Evolutionary conservation across 2,797 vertebrate species (phyloP).

Genomic region (Parauchenoglanis punctatus): DNA sequence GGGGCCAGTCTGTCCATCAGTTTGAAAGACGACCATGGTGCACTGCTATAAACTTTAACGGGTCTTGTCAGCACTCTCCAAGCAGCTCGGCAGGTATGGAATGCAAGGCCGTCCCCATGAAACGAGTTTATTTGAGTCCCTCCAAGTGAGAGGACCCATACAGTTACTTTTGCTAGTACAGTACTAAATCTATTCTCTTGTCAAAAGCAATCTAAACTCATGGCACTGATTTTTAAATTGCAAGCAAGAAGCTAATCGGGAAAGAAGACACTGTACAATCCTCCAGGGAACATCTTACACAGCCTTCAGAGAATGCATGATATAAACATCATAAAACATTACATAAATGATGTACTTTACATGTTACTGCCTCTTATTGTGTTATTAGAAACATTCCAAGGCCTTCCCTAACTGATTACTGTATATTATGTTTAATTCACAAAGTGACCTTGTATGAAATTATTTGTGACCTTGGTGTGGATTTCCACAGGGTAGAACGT

Average conservation of each 20-base stretch:
- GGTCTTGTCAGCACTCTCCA: constrained; percentile 72
- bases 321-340: constrained; percentile 48
- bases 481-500: constrained; percentile 33
- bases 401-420: constrained; percentile 65
- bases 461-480: constrained; percentile 33
- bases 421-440: constrained; percentile 68
- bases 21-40: constrained; percentile 73
- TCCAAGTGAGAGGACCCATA: constrained; percentile 31
- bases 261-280: constrained; percentile 60
- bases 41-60: constrained; percentile 79
- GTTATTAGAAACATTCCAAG: constrained; percentile 13
- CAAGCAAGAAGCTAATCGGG: constrained; percentile 44
- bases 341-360: not conserved
- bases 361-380: not conserved
- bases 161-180: not conserved
- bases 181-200: not conserved
- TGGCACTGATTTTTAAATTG: constrained; percentile 53
- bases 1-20: constrained; percentile 65
- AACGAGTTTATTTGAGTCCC: constrained; percentile 62
- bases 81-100: constrained; percentile 70
- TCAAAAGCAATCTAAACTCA: not conserved
- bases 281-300: constrained; percentile 66
- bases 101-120: constrained; percentile 51
- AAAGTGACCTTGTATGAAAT: constrained; percentile 64
- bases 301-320: constrained; percentile 64